phyloP scores from a whole-genome alignment of 2,888 invertebrate genomes.

The Sarcophaga caerulescens region DNA sequence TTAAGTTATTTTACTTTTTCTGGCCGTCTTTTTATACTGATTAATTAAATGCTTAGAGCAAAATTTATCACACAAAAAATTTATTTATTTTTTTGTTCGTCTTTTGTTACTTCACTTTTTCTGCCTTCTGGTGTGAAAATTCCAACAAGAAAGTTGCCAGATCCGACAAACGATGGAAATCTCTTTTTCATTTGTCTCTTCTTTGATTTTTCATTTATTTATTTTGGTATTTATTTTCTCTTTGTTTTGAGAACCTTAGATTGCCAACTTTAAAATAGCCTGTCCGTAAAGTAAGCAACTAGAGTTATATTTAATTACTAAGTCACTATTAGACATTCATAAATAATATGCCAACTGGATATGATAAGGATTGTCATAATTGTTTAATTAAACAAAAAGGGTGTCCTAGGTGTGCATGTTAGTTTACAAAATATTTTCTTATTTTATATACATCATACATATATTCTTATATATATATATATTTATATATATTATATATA shows the following conservation, averaged over 20 bases:
- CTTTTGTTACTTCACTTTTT: conserved; percentile 66
- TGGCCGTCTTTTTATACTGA: conserved; percentile 46
- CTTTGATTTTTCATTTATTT: neutral
- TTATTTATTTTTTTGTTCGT: conserved; percentile 63
- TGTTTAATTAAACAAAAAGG: too few relatives aligned
- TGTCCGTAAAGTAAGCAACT: too few relatives aligned
- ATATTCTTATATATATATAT: too few relatives aligned
- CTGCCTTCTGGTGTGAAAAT: conserved; percentile 55
- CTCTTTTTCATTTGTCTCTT: neutral
- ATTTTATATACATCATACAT: too few relatives aligned
- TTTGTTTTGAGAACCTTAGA: neutral
- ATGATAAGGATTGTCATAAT: too few relatives aligned
- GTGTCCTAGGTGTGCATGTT: too few relatives aligned
- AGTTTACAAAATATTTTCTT: too few relatives aligned
- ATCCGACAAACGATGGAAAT: neutral
- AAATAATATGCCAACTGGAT: too few relatives aligned
- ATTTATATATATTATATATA: too few relatives aligned
- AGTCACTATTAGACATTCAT: too few relatives aligned
- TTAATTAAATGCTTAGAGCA: conserved; percentile 56
- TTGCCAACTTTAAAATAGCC: neutral
- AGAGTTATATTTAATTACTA: too few relatives aligned
- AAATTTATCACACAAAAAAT: conserved; percentile 59
- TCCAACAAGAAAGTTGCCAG: conserved; percentile 47
- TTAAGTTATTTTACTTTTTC: conserved; percentile 57
- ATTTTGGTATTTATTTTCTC: conserved; percentile 1